phyloP scores from a whole-genome alignment of 2,888 invertebrate genomes.

The Caenorhabditis angaria region DNA sequence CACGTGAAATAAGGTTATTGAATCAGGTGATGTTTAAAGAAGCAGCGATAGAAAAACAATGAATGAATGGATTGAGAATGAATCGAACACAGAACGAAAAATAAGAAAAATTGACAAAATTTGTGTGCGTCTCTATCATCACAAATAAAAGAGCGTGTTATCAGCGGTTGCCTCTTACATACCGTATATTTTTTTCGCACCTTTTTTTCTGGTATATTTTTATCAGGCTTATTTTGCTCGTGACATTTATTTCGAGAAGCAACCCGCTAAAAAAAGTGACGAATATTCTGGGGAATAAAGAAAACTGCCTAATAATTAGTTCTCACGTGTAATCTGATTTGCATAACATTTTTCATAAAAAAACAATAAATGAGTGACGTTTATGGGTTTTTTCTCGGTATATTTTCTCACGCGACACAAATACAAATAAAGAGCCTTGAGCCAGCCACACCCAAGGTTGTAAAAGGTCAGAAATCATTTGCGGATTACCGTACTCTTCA shows the following conservation, averaged over 20 bases:
- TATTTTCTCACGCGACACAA: background rate
- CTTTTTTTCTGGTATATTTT: background rate
- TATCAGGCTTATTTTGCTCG: background rate
- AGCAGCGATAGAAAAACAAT: background rate
- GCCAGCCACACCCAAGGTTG: background rate
- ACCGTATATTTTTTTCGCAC: conserved; percentile 3
- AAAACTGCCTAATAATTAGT: background rate
- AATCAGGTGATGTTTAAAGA: background rate
- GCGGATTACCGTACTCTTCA: background rate
- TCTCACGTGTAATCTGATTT: background rate
- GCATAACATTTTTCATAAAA: background rate
- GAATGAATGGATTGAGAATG: background rate
- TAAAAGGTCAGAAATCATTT: background rate
- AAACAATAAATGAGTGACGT: background rate
- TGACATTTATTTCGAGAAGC: background rate
- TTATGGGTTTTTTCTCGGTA: background rate
- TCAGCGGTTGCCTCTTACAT: background rate
- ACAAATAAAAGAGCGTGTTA: background rate
- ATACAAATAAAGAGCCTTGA: background rate
- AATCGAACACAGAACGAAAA: background rate
- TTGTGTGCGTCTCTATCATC: background rate
- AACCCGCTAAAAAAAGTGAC: background rate
- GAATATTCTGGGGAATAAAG: background rate
- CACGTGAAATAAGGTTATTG: background rate
- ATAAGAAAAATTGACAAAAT: background rate